phyloP scores from a whole-genome alignment of 2,888 invertebrate species.

The Callinectes sapidus region DNA sequence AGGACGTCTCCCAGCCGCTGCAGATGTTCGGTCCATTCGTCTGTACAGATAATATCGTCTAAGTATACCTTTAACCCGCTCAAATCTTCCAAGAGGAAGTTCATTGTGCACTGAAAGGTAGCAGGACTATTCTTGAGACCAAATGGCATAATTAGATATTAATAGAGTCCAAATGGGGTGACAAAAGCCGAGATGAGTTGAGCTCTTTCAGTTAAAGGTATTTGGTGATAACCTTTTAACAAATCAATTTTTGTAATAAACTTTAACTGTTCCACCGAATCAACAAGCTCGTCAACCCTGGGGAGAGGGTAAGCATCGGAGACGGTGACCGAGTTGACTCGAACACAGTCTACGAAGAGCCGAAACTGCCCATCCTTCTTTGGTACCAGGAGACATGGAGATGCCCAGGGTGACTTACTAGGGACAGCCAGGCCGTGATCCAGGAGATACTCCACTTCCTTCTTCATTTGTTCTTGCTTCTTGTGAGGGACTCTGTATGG shows the following conservation, averaged over 20 bases:
- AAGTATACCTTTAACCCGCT: too few species aligned
- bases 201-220: background rate
- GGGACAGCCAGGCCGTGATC: conserved; percentile 28
- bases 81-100: too few species aligned
- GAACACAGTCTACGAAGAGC: background rate
- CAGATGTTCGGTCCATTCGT: too few species aligned
- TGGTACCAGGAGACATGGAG: conserved; percentile 22
- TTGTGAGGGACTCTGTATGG: background rate
- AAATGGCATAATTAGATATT: background rate
- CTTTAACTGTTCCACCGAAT: conserved; percentile 13
- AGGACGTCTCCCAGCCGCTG: too few species aligned
- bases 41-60: too few species aligned
- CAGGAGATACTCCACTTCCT: conserved; percentile 23
- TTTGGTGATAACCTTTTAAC: background rate
- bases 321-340: background rate
- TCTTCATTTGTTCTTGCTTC: conserved; percentile 22
- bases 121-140: background rate
- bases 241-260: conserved; percentile 32
- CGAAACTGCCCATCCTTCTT: conserved; percentile 5
- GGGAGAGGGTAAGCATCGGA: background rate
- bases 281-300: conserved; percentile 25
- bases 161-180: background rate
- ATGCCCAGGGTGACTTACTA: conserved; percentile 34
- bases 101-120: background rate
- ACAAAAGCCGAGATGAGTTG: background rate